Base-by-base conservation (phyloP, 2,113 vertebrate genomes). In the Centrocercus urophasianus region DNA sequence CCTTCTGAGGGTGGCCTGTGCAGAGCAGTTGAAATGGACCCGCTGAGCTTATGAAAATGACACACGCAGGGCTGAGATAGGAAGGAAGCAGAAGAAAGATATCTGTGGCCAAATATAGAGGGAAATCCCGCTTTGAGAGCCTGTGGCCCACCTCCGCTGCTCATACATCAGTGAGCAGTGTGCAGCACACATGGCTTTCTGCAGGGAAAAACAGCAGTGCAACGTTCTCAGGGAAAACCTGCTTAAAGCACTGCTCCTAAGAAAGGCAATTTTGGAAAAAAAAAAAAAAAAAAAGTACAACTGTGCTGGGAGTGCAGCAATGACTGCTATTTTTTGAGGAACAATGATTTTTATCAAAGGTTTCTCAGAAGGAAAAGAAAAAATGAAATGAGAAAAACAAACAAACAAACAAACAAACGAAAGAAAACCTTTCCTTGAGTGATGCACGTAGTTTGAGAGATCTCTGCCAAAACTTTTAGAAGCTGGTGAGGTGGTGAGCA, bases 71-170 rank as follows among this genome's bases (percentile, higher is more conserved):
- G 52, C 27, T 30, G 52, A 30, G 52, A 75, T 38, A 28, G n/a
- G 67, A 22, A 50, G 27, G 38, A 60, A 6, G 15, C 0, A 1
- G 20, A 54, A 65, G 8, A 20, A 61, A 17, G 15, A 17, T 14
- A 43, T 45, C 11, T 25, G 76, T 19, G 30, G 8, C 34, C 50
- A 27, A 27, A 0, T 2, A 2, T 45, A 12, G 22, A 6, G 63
- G 64, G 40, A 77, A 63, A 59, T 56, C 4, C 8, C 30, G 1
- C 11, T 60, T 15, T 42, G 42, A 71, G 12, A 27, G 16, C 19
- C 34, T 4, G 13, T n/a, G 48, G 4, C 45, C 21, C 14, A 45
- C n/a, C 28, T 28, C 32, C 47, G 15, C 4, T 32, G 47, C 32
- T 20, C 8, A 6, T 1, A 8, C 3, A 11, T 2, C 7, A 86